Evolutionary conservation across 2,797 vertebrate species (phyloP), one percentile per base, ranked within the genome.

Genomic region (Glyptemys insculpta): DNA sequence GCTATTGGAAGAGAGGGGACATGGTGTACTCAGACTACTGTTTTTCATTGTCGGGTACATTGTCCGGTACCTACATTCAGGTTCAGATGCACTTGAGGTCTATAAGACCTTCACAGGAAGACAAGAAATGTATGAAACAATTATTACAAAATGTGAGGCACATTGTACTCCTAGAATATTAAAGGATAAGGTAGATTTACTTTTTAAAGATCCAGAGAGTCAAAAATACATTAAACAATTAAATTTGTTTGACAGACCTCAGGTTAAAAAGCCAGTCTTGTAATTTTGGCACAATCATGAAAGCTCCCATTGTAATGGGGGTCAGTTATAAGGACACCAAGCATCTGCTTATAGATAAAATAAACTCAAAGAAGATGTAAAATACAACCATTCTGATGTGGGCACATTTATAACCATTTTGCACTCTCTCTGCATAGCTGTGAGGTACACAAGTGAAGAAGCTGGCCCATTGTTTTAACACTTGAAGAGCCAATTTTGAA

Each of bases 121-220:
- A 85, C 91, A 90, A 79, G 15, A 65, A 90, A 44, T 53, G 41
- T 91, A 87, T 80, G 59, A 94, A 93, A 82, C 12, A 44, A n/a
- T 86, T 96, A 52, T 94, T 92, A 53, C 44, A 86, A 88, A 56
- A 14, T 85, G 16, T 93, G 68, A 91, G 25, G 94, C 52, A 94
- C 12, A 14, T 80, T 79, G 12, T 83, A 44, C 62, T 82, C 23
- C 1, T 9, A 68, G 54, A 91, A 53, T 83, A 83, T 79, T 79
- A 91, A 68, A 85, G 72, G 27, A 27, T 92, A 52, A 87, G 72
- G 62, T 18, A 93, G 49, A 74, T n/a, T 68, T 68, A 41, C 47
- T 94, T 96, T 25, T 65, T 90, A 52, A 95, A 95, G 25, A 91
- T 80, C 44, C 31, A 19, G 76, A 85, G 47, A 89, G 88, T 92